Base-by-base conservation (phyloP, 2,888 invertebrate species). In the Polyommatus icarus region DNA sequence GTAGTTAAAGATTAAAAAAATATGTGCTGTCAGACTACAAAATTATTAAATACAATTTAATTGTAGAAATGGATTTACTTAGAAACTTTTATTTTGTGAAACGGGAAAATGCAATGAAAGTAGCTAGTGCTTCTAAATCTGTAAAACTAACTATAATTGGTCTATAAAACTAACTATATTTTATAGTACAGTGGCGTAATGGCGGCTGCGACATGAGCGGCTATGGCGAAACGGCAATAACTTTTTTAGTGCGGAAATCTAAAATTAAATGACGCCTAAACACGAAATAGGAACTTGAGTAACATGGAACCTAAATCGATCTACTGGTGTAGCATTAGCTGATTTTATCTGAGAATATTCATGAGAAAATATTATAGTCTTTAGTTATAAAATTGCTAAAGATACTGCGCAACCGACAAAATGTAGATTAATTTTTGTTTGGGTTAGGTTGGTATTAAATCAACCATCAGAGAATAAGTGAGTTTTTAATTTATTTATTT, bases 221-320 rank as follows among this genome's bases (percentile, higher is more conserved):
- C 36, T 72, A 72, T 72, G 72, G 72, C 72, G 72, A 72, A 72
- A 72, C 72, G 72, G 29, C 15, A 29, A 6, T 72, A 72, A 40
- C 36, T 72, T 40, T 72, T 72, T 72, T 72, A 72, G 40, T 72
- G 72, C 72, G 72, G 72, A 72, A 72, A 72, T 72, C 72, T 72
- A 72, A 72, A 32, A 40, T 72, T 72, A 72, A 72, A 72, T 72
- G 72, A 40, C 72, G 72, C 72, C 81, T 82, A 81, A 78, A 72
- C 81, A 77, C 81, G 80, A 79, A 79, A 81, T 80, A 82, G 67
- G 67, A 67, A 67, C 29, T 67, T 67, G 67, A 67, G 67, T 18
- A 67, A 67, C 67, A 67, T 15, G 67, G 29, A 24, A 8, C 20
- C 61, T 61, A 10, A 32, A 67, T 67, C 67, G 67, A 67, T 67